Evolutionary conservation across 2,113 vertebrate species (phyloP).

Genomic region (Bos javanicus): DNA sequence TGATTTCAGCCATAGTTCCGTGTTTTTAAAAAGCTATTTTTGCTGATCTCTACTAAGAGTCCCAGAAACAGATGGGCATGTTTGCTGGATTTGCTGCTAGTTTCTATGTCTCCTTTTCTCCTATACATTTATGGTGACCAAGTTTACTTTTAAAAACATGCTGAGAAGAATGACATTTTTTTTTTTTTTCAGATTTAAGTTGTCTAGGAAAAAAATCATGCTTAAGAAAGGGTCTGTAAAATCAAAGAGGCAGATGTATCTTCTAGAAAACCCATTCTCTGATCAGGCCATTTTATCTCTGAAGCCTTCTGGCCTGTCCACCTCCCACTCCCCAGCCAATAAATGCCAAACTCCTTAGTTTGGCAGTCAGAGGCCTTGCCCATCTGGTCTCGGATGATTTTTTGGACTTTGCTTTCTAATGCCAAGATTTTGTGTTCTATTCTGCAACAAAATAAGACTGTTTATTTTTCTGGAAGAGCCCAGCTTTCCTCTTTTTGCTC

Average conservation of each 20-base stretch:
- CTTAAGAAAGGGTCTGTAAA: neutral
- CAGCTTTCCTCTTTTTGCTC: neutral
- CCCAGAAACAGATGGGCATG: neutral
- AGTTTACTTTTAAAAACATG: slow-evolving; percentile 38
- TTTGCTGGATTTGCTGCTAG: neutral
- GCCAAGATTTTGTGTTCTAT: neutral
- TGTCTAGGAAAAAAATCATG: neutral
- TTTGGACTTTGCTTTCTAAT: neutral
- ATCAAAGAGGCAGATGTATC: neutral
- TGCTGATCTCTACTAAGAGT: neutral
- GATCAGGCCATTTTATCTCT: neutral
- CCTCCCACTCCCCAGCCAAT: neutral
- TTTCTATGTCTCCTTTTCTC: neutral
- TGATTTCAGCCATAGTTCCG: neutral
- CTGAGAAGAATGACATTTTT: neutral
- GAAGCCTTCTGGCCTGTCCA: neutral
- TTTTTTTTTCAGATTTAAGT: neutral
- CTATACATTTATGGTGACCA: neutral
- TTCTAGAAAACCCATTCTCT: neutral
- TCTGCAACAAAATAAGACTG: neutral
- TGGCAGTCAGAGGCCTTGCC: neutral
- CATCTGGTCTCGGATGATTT: neutral
- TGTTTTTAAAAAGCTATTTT: neutral
- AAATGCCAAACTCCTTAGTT: neutral
- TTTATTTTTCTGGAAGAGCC: neutral